These are phyloP conservation scores for Diabrotica balteata DNA, from an alignment of 2,888 invertebrate genomes.

Conservation along the genomic window DNA sequence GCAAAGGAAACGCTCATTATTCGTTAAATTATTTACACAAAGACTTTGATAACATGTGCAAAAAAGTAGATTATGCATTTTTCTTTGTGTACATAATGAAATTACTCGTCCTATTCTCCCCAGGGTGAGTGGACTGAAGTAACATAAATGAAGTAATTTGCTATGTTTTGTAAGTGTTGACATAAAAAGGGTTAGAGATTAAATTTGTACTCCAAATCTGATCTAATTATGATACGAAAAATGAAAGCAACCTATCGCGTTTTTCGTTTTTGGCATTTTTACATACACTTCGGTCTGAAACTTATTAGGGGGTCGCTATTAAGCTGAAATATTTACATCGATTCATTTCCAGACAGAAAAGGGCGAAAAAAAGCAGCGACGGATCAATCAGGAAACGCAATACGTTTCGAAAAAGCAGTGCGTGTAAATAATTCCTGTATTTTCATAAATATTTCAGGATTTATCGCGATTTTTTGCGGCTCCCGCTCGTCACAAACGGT, in stretches of 20 bases:
- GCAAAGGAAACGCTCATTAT: no score
- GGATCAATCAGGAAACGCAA: slow-evolving; percentile 47
- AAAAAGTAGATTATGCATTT: no score
- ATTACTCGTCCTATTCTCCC: no score
- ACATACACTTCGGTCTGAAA: slow-evolving; percentile 41
- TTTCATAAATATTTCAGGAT: slow-evolving; percentile 52
- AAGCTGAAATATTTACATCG: slow-evolving; percentile 51
- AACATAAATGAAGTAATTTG: no score
- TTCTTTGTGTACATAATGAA: no score
- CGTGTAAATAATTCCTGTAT: slow-evolving; percentile 48
- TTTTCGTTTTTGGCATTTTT: slow-evolving; percentile 45
- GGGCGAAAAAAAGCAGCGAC: slow-evolving; percentile 34
- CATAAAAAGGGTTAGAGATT: no score
- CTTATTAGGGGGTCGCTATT: slow-evolving; percentile 48
- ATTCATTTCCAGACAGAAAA: slow-evolving; percentile 48
- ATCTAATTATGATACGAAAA: no score
- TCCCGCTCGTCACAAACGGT: slow-evolving; percentile 46
- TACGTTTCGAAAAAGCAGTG: slow-evolving; percentile 45
- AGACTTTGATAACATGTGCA: no score
- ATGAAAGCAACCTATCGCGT: neutral
- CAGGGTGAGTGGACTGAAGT: no score
- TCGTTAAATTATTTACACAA: no score
- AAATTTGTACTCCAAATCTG: no score
- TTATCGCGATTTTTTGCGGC: slow-evolving; percentile 51
- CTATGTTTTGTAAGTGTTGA: no score